Evolutionary conservation across 2,888 invertebrate genomes (phyloP), one percentile per base, ranked within the genome.

Genomic region (Polyploca ridens): DNA sequence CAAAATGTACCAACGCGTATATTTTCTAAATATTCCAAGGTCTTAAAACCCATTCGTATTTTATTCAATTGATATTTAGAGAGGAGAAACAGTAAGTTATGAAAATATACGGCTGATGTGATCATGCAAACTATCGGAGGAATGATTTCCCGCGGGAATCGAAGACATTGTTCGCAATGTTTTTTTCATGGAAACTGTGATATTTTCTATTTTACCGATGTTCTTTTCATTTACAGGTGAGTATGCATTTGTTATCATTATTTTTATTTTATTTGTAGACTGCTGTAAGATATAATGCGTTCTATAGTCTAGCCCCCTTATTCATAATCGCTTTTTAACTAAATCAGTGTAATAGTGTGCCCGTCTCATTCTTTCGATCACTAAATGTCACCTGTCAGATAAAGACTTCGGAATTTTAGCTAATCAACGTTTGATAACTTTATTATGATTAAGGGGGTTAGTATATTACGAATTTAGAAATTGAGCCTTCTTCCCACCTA

Each of bases 121-220:
- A 83, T 84, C 84, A 83, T 81, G 80, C 80, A 81, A 85, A 83
- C 78, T 84, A 82, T 78, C 68, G 75, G 68, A 64, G 71, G 66
- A 67, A 66, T 85, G 85, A 90, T 89, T 90, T 90, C 90, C 90
- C 88, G 5, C 0, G 77, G 81, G 89, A 46, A 10, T 10, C 35
- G 33, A 3, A 33, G 59, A 27, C 61, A 59, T 60, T 38, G n/a
- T 44, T 16, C 19, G 41, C 19, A 61, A 27, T 61, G 41, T 61
- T 19, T 38, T 61, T 44, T 41, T 44, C 41, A 41, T 13, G 61
- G 44, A 16, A 44, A 16, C 41, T 13, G 16, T 41, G 38, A 35
- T 59, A 16, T 59, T 33, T 59, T 59, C 33, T 35, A n/a, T 16
- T 38, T n/a, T 16, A 54, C 16, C 16, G 7, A 54, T 54, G 54